Evolutionary conservation across 2,888 invertebrate species (phyloP).

Genomic region (Acleris sparsana): DNA sequence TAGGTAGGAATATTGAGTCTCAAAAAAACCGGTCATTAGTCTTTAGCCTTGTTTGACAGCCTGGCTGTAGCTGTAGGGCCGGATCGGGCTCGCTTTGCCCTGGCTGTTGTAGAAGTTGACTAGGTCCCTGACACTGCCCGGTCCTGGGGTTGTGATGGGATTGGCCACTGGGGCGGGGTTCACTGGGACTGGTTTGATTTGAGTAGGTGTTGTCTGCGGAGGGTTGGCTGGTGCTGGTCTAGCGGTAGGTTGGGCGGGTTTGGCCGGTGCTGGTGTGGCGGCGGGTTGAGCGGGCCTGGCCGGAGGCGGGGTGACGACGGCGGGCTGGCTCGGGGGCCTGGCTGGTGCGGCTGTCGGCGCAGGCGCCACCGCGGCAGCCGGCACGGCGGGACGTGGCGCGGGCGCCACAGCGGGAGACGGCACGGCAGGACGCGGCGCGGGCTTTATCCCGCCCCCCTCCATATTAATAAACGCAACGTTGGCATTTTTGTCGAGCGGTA

Average conservation of each 20-base stretch:
- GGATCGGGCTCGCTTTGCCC: conserved; percentile 70
- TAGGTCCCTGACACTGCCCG: conserved; percentile 70
- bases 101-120: conserved; percentile 72
- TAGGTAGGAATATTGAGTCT: no score
- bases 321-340: conserved; percentile 37
- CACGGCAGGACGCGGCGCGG: conserved; percentile 38
- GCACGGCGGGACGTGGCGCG: conserved; percentile 33
- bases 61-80: conserved; percentile 74
- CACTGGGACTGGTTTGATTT: conserved; percentile 63
- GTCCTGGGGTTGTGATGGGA: conserved; percentile 69
- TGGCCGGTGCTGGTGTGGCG: conserved; percentile 9
- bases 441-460: conserved; percentile 60
- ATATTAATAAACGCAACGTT: conserved; percentile 76
- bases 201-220: conserved; percentile 46
- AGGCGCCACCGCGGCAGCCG: conserved; percentile 37
- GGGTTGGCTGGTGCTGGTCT: conserved; percentile 41
- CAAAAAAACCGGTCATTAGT: neutral
- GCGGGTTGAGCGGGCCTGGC: conserved; percentile 28
- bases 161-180: conserved; percentile 56
- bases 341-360: conserved; percentile 39
- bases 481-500: conserved; percentile 70
- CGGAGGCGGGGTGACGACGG: conserved; percentile 32
- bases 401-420: conserved; percentile 39
- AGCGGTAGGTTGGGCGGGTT: conserved; percentile 33
- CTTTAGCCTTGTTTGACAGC: conserved; percentile 75